Percentiles rank a stretch among this genome's conserved stretches.
Evolutionary conservation across 1,140 invertebrate species (phyloP).

Genomic region (Heliconius nattereri): DNA sequence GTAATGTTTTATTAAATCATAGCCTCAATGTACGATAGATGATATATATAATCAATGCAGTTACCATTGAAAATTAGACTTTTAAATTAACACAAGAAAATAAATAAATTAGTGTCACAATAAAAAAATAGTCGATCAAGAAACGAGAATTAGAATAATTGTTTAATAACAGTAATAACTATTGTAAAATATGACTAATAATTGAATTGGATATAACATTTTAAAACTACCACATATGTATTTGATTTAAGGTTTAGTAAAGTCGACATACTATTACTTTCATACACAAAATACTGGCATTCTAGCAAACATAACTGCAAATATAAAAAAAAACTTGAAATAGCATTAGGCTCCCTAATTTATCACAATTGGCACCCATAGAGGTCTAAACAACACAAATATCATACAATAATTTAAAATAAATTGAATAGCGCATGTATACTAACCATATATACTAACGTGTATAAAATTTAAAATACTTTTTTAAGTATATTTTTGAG

Average conservation of each 20-base stretch:
- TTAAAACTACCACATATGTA: neutral
- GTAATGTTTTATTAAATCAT: too few species aligned
- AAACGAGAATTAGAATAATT: neutral
- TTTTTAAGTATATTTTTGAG: slow-evolving; percentile 83
- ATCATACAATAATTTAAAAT: slow-evolving; percentile 74
- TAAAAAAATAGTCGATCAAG: neutral
- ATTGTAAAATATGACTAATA: too few species aligned
- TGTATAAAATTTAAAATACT: slow-evolving; percentile 43
- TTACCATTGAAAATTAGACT: neutral
- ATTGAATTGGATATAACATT: neutral
- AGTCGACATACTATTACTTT: neutral
- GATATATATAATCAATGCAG: neutral
- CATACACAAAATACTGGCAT: slow-evolving; percentile 42
- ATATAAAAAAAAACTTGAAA: slow-evolving; percentile 49
- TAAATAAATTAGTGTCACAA: neutral
- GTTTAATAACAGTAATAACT: neutral
- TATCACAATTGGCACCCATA: slow-evolving; percentile 79
- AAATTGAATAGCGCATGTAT: slow-evolving; percentile 3
- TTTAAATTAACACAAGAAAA: neutral
- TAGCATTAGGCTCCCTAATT: slow-evolving; percentile 75
- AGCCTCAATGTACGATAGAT: too few species aligned
- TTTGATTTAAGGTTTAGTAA: too few species aligned
- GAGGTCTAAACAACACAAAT: slow-evolving; percentile 64
- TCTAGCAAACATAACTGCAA: slow-evolving; percentile 53
- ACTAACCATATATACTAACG: slow-evolving; percentile 44